Conservation (phyloP, 2,113 vertebrate genomes). For the Nothoprocta perdicaria region DNA sequence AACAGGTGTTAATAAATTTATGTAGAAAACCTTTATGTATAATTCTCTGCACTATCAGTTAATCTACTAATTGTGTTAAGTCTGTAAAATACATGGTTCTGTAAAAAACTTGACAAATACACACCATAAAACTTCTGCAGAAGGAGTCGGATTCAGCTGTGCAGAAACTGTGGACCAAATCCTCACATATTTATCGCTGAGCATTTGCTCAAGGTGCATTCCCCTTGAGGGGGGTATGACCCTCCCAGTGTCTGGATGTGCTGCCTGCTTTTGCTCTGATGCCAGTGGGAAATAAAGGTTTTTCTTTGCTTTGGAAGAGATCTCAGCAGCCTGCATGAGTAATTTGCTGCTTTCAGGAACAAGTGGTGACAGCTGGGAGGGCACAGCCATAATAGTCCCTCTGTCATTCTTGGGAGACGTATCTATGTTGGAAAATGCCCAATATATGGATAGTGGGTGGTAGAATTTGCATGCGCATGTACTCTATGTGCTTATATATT, state of each 20-base stretch:
- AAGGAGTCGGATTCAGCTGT: not conserved
- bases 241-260: fast-evolving
- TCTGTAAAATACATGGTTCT: not conserved
- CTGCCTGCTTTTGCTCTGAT: not conserved
- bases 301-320: not conserved
- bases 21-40: not conserved
- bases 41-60: not conserved
- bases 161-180: not conserved
- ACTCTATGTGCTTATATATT: not conserved
- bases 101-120: not conserved
- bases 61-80: slow-evolving; percentile 1
- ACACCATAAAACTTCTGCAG: not conserved
- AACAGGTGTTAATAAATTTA: not conserved
- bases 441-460: not conserved
- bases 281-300: not conserved
- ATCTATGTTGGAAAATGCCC: not conserved
- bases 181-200: too few relatives aligned
- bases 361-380: not conserved
- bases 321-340: not conserved
- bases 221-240: fast-evolving
- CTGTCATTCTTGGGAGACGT: not conserved
- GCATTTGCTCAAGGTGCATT: not conserved
- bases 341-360: not conserved
- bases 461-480: not conserved
- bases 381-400: not conserved